Evolutionary conservation across 2,888 invertebrate genomes (phyloP).

Genomic region (Marasmarcha lunaedactyla): DNA sequence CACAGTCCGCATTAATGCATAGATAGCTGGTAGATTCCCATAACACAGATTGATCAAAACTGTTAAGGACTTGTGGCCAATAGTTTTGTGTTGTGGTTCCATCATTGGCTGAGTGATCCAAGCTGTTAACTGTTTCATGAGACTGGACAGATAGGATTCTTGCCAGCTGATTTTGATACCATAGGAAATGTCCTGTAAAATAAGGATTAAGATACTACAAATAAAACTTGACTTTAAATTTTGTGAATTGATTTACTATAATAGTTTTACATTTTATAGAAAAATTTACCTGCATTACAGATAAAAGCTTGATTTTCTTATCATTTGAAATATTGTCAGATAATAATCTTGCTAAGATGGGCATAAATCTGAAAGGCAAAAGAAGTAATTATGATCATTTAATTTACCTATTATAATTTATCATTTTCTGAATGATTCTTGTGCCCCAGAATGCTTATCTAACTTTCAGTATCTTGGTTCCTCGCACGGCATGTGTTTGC

Average conservation of each 20-base stretch:
- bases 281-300: conserved; percentile 76
- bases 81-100: conserved; percentile 46
- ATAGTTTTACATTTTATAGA: too few relatives aligned
- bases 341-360: conserved; percentile 72
- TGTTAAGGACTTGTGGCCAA: conserved; percentile 70
- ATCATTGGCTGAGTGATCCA: conserved; percentile 69
- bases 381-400: too few relatives aligned
- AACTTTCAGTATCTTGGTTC: too few relatives aligned
- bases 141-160: conserved; percentile 77
- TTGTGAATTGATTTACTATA: too few relatives aligned
- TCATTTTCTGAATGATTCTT: too few relatives aligned
- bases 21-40: conserved; percentile 80
- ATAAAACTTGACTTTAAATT: too few relatives aligned
- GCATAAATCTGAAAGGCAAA: conserved; percentile 68
- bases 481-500: too few relatives aligned
- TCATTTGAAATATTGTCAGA: conserved; percentile 72
- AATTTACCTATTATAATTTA: too few relatives aligned
- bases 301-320: conserved; percentile 73
- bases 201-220: too few relatives aligned
- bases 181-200: conserved; percentile 77
- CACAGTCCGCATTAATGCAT: conserved; percentile 77
- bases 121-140: conserved; percentile 76
- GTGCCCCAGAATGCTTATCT: too few relatives aligned
- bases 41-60: conserved; percentile 84
- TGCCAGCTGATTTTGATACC: conserved; percentile 85